These are phyloP conservation scores for Puffinus mauretanicus DNA, from an alignment of 2,113 vertebrate genomes.

Conservation along the genomic window DNA sequence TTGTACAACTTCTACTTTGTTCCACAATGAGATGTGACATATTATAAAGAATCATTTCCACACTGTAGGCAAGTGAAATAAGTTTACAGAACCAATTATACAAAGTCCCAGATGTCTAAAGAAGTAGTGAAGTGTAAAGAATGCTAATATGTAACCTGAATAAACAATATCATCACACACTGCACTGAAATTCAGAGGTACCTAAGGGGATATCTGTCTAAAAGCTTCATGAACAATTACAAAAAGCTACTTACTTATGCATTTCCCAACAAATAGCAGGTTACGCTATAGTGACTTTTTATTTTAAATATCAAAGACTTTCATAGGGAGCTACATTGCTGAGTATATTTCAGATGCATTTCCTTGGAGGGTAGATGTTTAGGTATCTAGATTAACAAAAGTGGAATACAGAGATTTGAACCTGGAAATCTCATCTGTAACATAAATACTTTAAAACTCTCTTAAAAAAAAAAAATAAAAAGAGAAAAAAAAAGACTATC, in stretches of 20 bases:
- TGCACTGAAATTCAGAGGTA: neutral
- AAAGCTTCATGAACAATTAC: neutral
- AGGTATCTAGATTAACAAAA: neutral
- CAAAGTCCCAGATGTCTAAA: neutral
- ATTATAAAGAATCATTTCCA: neutral
- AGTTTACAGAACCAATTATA: neutral
- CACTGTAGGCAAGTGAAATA: neutral
- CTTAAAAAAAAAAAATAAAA: neutral
- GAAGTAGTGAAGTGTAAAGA: neutral
- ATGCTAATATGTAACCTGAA: neutral
- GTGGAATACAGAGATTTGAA: neutral
- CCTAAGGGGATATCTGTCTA: neutral
- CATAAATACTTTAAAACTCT: neutral
- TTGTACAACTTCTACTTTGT: neutral
- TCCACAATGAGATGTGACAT: neutral
- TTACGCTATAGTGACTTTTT: neutral
- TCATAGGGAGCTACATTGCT: neutral
- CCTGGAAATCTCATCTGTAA: neutral
- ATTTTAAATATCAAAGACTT: neutral
- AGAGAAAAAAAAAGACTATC: too few relatives aligned
- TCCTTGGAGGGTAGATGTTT: neutral
- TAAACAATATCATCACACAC: neutral
- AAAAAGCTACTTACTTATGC: neutral
- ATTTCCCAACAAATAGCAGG: neutral
- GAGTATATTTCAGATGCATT: neutral